Conservation (phyloP, 2,113 vertebrate genomes). For the Craseonycteris thonglongyai region DNA sequence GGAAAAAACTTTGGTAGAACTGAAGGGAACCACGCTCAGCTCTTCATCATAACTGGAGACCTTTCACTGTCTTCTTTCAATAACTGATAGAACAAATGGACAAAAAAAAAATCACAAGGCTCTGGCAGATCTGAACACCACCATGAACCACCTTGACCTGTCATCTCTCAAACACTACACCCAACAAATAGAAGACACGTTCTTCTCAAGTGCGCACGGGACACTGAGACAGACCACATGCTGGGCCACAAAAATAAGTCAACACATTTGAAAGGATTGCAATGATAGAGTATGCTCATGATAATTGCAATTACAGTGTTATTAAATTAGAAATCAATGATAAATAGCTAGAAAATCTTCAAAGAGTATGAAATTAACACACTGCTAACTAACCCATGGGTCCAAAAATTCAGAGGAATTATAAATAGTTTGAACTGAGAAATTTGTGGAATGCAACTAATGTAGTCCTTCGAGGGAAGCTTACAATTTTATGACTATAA, state of each 20-base stretch:
- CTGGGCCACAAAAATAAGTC: background rate
- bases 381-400: background rate
- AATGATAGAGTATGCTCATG: background rate
- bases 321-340: background rate
- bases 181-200: fast-evolving
- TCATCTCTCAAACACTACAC: background rate
- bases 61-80: background rate
- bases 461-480: background rate
- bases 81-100: background rate
- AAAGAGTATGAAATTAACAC: background rate
- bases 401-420: background rate
- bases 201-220: background rate
- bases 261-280: background rate
- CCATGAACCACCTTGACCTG: background rate
- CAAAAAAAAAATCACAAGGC: too few species aligned
- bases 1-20: too few species aligned
- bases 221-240: background rate
- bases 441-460: background rate
- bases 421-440: background rate
- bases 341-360: background rate
- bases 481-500: background rate
- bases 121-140: background rate
- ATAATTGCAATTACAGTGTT: background rate
- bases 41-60: background rate
- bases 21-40: background rate